phyloP scores from a whole-genome alignment of 2,888 invertebrate genomes.

The Xestobium rufovillosum region DNA sequence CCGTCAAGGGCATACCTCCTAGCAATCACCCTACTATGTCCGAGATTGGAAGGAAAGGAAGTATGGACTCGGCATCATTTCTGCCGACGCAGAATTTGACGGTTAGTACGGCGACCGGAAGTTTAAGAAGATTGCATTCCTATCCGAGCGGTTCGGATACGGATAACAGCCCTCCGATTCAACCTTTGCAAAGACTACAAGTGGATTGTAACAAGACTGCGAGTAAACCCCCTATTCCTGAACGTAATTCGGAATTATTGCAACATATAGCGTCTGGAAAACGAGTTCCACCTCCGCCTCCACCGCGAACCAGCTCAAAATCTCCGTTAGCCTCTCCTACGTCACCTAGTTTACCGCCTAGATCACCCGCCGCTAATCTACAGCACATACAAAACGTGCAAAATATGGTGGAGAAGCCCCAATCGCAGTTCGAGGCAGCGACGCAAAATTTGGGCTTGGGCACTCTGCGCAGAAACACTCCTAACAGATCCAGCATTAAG shows the following conservation, averaged over 20 bases:
- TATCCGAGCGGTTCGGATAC: slow-evolving; percentile 82
- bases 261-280: slow-evolving; percentile 60
- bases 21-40: slow-evolving; percentile 41
- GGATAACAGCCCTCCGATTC: slow-evolving; percentile 68
- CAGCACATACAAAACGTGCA: slow-evolving; percentile 43
- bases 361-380: slow-evolving; percentile 43
- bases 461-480: slow-evolving; percentile 39
- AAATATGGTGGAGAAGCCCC: slow-evolving; percentile 38
- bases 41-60: slow-evolving; percentile 49
- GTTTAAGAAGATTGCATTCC: slow-evolving; percentile 70
- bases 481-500: slow-evolving; percentile 39
- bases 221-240: slow-evolving; percentile 73
- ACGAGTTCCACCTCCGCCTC: slow-evolving; percentile 83
- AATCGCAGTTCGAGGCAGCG: slow-evolving; percentile 41
- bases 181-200: slow-evolving; percentile 45
- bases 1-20: slow-evolving; percentile 36
- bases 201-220: slow-evolving; percentile 45
- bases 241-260: slow-evolving; percentile 70
- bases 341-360: slow-evolving; percentile 59
- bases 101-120: slow-evolving; percentile 45
- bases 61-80: slow-evolving; percentile 47
- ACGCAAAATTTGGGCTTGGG: slow-evolving; percentile 43
- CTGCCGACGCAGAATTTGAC: slow-evolving; percentile 40
- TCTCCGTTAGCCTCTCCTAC: slow-evolving; percentile 82
- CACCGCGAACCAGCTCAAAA: slow-evolving; percentile 83